Evolutionary conservation across 2,113 vertebrate genomes (phyloP).

Genomic region (Erythrolamprus reginae): DNA sequence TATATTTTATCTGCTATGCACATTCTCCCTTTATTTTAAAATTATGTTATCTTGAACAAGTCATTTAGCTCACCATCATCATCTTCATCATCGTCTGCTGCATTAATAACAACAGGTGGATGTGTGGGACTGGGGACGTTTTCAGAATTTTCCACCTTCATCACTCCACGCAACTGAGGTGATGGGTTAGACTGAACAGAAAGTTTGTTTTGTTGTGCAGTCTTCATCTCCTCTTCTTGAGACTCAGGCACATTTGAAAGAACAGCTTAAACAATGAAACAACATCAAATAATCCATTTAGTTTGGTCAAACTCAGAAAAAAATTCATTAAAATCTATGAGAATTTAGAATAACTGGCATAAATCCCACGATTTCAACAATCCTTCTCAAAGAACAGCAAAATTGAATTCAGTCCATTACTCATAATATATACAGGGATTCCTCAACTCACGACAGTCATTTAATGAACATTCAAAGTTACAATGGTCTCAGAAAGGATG

Average conservation of each 20-base stretch:
- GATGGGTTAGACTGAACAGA: constrained; percentile 71
- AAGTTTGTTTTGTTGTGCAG: constrained; percentile 66
- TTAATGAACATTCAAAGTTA: background rate
- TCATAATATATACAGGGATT: rapidly evolving
- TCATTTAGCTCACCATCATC: constrained; percentile 79
- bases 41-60: background rate
- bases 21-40: background rate
- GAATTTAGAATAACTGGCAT: background rate
- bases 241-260: constrained; percentile 60
- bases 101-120: constrained; percentile 94
- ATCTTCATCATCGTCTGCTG: constrained; percentile 91
- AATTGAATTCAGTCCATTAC: background rate
- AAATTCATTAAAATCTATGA: background rate
- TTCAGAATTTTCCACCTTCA: constrained; percentile 87
- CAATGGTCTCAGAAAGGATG: background rate
- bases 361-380: background rate
- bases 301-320: background rate
- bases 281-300: background rate
- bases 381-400: background rate
- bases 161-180: constrained; percentile 85
- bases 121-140: constrained; percentile 94
- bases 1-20: background rate
- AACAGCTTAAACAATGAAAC: constrained; percentile 47
- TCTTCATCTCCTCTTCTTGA: constrained; percentile 73
- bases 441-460: background rate